A percentile compares a stretch with the other conserved stretches of the same genome.
phyloP scores from a whole-genome alignment of 2,888 invertebrate species.

The Tenthredo livida region DNA sequence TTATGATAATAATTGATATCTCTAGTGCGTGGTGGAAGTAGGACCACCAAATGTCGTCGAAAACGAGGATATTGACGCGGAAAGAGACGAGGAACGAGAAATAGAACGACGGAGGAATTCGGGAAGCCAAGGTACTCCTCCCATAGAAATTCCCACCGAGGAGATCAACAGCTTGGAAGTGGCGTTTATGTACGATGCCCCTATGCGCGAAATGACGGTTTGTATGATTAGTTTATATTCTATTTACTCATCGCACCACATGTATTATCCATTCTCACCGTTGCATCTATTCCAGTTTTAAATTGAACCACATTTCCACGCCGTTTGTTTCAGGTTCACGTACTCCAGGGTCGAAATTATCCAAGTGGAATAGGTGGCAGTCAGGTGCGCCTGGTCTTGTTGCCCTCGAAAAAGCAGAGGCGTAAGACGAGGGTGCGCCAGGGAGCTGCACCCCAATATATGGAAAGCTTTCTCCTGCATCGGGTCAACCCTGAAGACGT shows the following conservation, averaged over 20 bases:
- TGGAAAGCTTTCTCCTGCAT: constrained; percentile 95
- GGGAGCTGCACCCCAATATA: constrained; percentile 94
- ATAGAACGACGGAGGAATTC: not conserved
- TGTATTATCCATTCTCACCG: not conserved
- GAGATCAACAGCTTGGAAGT: constrained; percentile 88
- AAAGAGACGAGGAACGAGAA: constrained; percentile 66
- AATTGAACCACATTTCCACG: not conserved
- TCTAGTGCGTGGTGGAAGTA: constrained; percentile 75
- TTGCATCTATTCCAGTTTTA: not conserved
- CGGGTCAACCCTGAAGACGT: constrained; percentile 97
- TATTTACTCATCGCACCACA: not conserved
- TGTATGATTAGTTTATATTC: not conserved
- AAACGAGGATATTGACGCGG: constrained; percentile 67
- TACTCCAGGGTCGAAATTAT: constrained; percentile 93
- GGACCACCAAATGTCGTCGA: constrained; percentile 71
- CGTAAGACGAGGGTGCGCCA: constrained; percentile 96
- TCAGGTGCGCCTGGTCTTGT: constrained; percentile 91
- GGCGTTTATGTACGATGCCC: constrained; percentile 93
- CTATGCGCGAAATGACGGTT: constrained; percentile 93
- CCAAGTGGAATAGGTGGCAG: constrained; percentile 85
- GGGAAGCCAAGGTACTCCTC: not conserved
- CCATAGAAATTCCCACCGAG: constrained; percentile 62
- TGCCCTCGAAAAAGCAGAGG: constrained; percentile 96
- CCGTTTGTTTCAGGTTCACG: constrained; percentile 81
- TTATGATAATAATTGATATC: constrained; percentile 19